Evolutionary conservation across 2,113 vertebrate species (phyloP).

Genomic region (Phasianus colchicus): DNA sequence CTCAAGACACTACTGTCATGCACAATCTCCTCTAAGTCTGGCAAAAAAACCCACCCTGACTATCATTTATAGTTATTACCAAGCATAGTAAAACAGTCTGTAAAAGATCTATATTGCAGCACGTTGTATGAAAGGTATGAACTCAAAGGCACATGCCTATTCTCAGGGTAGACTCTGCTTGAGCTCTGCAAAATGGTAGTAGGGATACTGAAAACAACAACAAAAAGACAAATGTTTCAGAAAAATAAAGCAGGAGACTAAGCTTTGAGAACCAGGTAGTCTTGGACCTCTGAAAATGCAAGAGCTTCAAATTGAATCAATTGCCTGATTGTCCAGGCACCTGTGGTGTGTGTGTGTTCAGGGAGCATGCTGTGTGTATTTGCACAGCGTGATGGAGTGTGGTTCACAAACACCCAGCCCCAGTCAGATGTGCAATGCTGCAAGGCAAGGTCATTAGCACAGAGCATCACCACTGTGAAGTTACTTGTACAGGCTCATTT

Average conservation of each 20-base stretch:
- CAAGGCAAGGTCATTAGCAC: neutral
- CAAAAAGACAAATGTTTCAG: neutral
- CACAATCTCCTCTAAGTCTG: neutral
- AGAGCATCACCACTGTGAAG: neutral
- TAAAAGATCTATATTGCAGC: neutral
- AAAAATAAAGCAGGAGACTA: neutral
- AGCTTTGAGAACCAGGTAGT: accelerated
- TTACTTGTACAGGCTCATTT: neutral
- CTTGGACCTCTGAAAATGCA: neutral
- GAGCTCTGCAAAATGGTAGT: neutral
- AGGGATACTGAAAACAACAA: neutral
- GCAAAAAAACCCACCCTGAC: neutral
- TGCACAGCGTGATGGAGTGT: neutral
- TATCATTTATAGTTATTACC: neutral
- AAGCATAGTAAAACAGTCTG: neutral
- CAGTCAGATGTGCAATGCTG: neutral
- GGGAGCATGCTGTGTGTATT: neutral
- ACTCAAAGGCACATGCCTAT: neutral
- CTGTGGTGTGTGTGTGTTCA: neutral
- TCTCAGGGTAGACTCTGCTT: neutral
- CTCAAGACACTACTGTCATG: neutral
- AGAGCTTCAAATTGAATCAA: neutral
- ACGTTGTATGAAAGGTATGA: neutral
- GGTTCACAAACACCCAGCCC: accelerated
- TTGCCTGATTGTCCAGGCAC: neutral